Evolutionary conservation across 2,113 vertebrate genomes (phyloP).

Genomic region (Macquaria australasica): DNA sequence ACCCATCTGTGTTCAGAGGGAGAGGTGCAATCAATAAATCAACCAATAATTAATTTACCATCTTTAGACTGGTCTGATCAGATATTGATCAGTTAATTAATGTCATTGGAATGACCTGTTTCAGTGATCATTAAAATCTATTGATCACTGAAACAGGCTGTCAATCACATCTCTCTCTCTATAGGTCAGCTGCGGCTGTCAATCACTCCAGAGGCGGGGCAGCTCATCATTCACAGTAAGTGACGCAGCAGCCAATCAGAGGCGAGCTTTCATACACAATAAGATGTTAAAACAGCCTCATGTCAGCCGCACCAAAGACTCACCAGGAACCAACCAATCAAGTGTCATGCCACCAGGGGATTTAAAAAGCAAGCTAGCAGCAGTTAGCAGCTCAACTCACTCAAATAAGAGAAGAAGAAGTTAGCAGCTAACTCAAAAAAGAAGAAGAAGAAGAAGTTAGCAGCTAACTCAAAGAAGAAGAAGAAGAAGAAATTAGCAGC

Average conservation of each 20-base stretch:
- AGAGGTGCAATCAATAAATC: conserved; percentile 26
- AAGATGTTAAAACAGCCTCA: too few species aligned
- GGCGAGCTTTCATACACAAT: background rate
- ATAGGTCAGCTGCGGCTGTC: conserved; percentile 53
- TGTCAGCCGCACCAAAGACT: too few species aligned
- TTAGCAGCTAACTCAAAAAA: too few species aligned
- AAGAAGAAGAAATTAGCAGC: too few species aligned
- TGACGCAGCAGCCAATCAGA: conserved; percentile 33
- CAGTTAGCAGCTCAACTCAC: too few species aligned
- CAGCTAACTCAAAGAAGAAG: too few species aligned
- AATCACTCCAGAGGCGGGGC: conserved; percentile 29
- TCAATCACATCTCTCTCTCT: background rate
- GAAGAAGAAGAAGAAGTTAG: too few species aligned
- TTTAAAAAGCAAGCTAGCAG: too few species aligned
- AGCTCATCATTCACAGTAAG: conserved; percentile 47
- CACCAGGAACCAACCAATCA: too few species aligned
- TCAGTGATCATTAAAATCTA: background rate
- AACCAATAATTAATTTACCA: background rate
- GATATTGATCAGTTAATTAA: background rate
- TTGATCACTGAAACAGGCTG: background rate
- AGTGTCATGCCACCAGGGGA: too few species aligned
- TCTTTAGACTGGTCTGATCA: background rate
- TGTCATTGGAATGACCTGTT: background rate
- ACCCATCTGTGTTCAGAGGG: conserved; percentile 29
- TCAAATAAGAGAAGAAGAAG: too few species aligned